Evolutionary conservation across 1,140 invertebrate genomes (phyloP).

Genomic region (Ips typographus): DNA sequence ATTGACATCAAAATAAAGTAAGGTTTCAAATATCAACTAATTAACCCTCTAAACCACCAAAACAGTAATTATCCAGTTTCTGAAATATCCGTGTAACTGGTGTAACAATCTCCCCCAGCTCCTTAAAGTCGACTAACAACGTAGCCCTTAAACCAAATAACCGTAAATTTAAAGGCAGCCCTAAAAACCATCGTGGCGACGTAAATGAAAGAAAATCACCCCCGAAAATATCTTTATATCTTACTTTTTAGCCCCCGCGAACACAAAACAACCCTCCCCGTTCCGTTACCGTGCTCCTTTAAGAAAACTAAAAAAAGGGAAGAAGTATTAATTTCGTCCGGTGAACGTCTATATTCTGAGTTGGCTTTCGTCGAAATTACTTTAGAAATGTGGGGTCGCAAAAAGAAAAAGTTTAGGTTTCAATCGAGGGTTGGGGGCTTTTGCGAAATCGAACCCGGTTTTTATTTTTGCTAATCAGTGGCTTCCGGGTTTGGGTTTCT

Average conservation of each 20-base stretch:
- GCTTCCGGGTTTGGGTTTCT: constrained; percentile 8
- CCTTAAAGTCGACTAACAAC: not conserved
- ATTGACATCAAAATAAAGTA: too few species aligned
- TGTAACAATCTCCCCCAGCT: too few species aligned
- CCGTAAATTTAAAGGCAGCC: constrained; percentile 21
- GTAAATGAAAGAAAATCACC: constrained; percentile 19
- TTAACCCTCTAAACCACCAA: too few species aligned
- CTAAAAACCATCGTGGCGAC: constrained; percentile 7
- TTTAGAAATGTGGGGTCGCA: constrained; percentile 1
- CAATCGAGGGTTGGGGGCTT: constrained; percentile 12
- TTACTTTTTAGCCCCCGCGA: constrained; percentile 21
- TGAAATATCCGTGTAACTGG: too few species aligned
- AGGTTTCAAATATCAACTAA: too few species aligned
- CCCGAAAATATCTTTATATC: constrained; percentile 25
- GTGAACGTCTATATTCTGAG: constrained; percentile 24
- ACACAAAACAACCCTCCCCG: constrained; percentile 28
- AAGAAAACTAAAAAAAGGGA: constrained; percentile 21
- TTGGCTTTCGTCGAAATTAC: constrained; percentile 11
- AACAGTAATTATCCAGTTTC: too few species aligned
- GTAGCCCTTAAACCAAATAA: constrained; percentile 7
- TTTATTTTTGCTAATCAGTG: constrained; percentile 27
- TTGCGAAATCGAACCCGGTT: constrained; percentile 22
- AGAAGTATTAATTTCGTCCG: constrained; percentile 29
- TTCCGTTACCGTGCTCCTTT: constrained; percentile 17
- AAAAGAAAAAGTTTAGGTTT: constrained; percentile 19